phyloP scores from a whole-genome alignment of 2,797 vertebrate genomes.

The Anolis apletophallus region DNA sequence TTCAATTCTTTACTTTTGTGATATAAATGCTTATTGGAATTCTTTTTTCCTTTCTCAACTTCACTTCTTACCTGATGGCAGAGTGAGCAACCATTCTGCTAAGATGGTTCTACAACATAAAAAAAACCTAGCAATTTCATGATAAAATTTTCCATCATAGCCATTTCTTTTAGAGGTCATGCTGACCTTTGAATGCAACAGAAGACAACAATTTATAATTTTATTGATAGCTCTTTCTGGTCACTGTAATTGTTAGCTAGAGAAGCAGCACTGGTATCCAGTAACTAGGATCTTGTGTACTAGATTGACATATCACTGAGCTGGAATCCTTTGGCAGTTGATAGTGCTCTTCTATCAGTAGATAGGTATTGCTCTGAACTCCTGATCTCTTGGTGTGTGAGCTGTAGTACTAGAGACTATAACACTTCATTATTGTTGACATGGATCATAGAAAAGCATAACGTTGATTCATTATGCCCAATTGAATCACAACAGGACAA shows the following conservation, averaged over 20 bases:
- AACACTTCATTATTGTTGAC: no score
- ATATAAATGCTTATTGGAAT: not conserved
- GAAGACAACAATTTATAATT: not conserved
- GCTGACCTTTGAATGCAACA: not conserved
- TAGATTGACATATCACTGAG: not conserved
- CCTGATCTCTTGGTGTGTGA: not conserved
- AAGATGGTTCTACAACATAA: not conserved
- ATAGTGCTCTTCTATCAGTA: no score
- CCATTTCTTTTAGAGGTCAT: not conserved
- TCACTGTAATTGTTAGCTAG: not conserved
- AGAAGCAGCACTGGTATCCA: not conserved
- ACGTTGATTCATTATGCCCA: not conserved
- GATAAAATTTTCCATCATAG: not conserved
- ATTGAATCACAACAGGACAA: not conserved
- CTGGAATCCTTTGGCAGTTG: no score
- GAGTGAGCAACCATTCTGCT: not conserved
- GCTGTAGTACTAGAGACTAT: not conserved
- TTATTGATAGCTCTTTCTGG: not conserved
- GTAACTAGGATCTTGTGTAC: no score
- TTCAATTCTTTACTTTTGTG: not conserved
- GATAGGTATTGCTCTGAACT: not conserved
- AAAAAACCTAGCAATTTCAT: not conserved
- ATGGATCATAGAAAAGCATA: not conserved
- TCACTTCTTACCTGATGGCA: not conserved
- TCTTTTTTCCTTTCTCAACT: slow-evolving; percentile 18